Conservation (phyloP, 2,113 vertebrate genomes). For the Paramisgurnus dabryanus region DNA sequence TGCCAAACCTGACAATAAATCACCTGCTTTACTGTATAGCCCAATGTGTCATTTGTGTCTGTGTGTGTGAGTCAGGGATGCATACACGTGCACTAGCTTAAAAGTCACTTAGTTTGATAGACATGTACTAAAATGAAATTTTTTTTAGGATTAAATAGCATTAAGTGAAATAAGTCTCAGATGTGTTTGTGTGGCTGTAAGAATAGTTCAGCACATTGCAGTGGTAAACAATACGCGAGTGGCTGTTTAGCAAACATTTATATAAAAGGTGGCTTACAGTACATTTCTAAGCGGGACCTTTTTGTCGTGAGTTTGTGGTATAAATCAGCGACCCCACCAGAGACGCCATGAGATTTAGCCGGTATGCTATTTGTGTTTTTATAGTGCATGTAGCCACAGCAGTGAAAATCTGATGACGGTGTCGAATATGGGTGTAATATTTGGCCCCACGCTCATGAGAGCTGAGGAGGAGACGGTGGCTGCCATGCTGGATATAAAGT, state of each 20-base stretch:
- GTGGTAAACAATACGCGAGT: not conserved
- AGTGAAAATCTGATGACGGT: constrained; percentile 90
- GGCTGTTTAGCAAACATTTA: not conserved
- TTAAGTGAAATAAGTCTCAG: too few species aligned
- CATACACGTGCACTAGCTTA: not conserved
- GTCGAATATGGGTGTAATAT: constrained; percentile 96
- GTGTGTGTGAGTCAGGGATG: not conserved
- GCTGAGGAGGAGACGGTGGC: constrained; percentile 95
- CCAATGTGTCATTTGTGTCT: not conserved
- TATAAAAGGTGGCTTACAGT: not conserved
- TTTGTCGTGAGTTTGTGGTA: too few species aligned
- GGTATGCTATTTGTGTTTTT: not conserved
- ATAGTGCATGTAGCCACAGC: constrained; percentile 89
- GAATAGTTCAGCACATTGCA: not conserved
- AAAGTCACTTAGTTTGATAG: not conserved
- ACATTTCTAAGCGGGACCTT: too few species aligned
- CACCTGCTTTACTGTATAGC: not conserved
- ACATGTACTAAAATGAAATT: not conserved
- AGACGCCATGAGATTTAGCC: not conserved
- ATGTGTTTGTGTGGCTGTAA: too few species aligned
- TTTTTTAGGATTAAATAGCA: not conserved
- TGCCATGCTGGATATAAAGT: constrained; percentile 98
- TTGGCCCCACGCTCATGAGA: constrained; percentile 93
- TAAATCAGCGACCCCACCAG: not conserved
- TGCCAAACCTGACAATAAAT: not conserved